These are phyloP conservation scores for Cossypha dichroa DNA, from an alignment of 2,797 vertebrate species.

Conservation along the genomic window DNA sequence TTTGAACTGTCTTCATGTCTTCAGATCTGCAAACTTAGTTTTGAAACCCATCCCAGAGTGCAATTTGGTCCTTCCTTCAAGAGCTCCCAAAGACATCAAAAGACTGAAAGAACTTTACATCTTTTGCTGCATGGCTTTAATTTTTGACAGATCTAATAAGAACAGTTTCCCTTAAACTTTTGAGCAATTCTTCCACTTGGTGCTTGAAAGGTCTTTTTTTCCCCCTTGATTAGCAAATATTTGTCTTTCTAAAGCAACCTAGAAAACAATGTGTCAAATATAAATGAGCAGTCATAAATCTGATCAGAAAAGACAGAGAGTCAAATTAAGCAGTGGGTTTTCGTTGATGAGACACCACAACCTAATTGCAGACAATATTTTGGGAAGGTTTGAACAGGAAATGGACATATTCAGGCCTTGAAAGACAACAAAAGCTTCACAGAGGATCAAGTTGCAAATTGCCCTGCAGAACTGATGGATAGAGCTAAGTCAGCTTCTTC, in stretches of 20 bases:
- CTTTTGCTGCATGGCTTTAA: neutral
- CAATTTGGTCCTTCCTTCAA: neutral
- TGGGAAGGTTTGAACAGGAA: neutral
- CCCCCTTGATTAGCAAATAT: neutral
- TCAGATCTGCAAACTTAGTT: neutral
- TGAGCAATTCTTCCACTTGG: neutral
- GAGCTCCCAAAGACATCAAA: neutral
- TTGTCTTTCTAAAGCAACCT: neutral
- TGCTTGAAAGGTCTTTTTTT: neutral
- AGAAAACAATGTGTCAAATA: neutral
- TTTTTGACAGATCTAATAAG: neutral
- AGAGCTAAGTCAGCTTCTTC: neutral
- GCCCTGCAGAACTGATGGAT: neutral
- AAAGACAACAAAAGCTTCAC: neutral
- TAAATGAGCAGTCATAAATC: neutral
- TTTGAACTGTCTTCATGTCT: neutral
- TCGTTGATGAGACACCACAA: accelerated
- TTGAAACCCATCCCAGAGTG: neutral
- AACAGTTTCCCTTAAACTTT: neutral
- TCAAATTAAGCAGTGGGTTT: neutral
- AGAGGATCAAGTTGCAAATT: neutral
- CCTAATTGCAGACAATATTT: neutral
- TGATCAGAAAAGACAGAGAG: neutral
- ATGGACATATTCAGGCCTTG: neutral
- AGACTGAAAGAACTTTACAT: neutral